Percentiles rank a stretch among this genome's conserved stretches.
These are phyloP conservation scores for Passer domesticus DNA, from an alignment of 2,113 vertebrate genomes.

Conservation along the genomic window DNA sequence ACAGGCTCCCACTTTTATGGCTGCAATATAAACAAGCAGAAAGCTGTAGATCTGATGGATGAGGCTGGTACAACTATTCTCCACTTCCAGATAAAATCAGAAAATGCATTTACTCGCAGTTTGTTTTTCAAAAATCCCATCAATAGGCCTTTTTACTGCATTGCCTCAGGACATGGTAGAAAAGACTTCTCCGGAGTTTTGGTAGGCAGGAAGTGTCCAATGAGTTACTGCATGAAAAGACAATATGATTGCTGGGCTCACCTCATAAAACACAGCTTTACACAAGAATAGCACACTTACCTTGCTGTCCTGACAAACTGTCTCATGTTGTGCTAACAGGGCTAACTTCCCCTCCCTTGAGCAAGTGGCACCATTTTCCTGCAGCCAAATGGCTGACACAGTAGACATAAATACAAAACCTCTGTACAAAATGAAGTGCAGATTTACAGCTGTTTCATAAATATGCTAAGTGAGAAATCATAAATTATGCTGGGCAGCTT, in stretches of 20 bases:
- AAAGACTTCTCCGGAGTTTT: neutral
- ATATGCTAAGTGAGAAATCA: neutral
- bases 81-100: neutral
- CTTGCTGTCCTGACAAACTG: neutral
- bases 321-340: neutral
- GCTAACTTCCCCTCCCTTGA: neutral
- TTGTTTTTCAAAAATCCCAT: conserved; percentile 21
- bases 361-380: neutral
- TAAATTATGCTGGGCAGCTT: neutral
- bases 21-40: neutral
- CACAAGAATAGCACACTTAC: neutral
- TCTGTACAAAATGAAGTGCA: neutral
- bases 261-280: neutral
- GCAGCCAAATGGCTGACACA: neutral
- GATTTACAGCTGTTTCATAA: neutral
- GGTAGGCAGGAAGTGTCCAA: neutral
- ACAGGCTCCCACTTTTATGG: neutral
- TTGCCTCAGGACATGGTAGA: neutral
- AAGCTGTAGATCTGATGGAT: neutral
- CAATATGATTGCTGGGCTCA: neutral
- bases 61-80: neutral
- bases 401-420: neutral
- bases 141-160: neutral
- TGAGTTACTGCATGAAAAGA: neutral
- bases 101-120: neutral